phyloP scores from a whole-genome alignment of 1,140 invertebrate species.

The Reticulitermes speratus region DNA sequence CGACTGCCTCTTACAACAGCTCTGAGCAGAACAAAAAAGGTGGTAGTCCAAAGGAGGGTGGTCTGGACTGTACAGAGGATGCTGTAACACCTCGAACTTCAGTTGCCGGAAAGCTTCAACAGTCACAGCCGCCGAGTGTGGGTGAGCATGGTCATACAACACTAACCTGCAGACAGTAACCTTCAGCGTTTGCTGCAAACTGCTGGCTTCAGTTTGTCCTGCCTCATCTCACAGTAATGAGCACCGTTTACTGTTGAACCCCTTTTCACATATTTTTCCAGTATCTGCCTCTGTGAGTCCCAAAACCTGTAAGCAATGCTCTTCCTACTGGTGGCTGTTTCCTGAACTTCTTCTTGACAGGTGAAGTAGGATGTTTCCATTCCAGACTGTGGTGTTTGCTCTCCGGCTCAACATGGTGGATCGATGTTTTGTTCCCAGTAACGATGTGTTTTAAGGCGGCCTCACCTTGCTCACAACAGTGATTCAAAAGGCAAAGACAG shows the following conservation, averaged over 20 bases:
- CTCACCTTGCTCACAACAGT: not conserved
- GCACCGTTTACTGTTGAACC: no score
- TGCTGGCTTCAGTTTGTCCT: no score
- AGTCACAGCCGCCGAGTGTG: no score
- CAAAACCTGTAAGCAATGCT: not conserved
- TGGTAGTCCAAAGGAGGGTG: not conserved
- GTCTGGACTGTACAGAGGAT: not conserved
- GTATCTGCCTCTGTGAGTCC: not conserved
- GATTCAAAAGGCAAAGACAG: not conserved
- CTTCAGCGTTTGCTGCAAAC: no score
- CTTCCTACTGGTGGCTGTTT: not conserved
- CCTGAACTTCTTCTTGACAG: not conserved
- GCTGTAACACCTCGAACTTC: not conserved
- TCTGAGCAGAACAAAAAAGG: not conserved
- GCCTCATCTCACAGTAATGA: no score
- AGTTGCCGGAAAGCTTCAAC: not conserved
- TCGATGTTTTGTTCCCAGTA: not conserved
- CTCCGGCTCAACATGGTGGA: not conserved
- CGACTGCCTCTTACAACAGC: not conserved
- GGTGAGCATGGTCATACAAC: no score
- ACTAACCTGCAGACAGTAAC: not conserved
- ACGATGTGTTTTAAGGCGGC: not conserved
- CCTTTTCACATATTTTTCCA: not conserved
- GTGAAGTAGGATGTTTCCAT: not conserved
- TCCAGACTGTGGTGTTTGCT: slow-evolving; percentile 18